phyloP scores from a whole-genome alignment of 2,888 invertebrate species.

The Eupithecia dodoneata region DNA sequence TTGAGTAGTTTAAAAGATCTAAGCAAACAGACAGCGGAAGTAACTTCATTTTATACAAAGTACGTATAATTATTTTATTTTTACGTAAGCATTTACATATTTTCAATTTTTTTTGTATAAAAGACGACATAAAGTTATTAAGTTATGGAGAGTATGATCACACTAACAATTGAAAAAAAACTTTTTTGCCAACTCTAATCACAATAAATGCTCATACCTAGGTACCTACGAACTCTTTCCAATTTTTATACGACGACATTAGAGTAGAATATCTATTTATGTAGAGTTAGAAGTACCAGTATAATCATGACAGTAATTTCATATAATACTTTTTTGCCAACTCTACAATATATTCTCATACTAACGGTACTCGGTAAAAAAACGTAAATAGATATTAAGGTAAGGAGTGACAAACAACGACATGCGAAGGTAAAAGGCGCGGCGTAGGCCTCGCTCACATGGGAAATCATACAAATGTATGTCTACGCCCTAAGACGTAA shows the following conservation, averaged over 20 bases:
- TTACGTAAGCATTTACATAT: neutral
- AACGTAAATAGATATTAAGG: slow-evolving; percentile 38
- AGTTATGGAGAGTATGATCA: neutral
- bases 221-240: neutral
- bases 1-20: no score
- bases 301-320: neutral
- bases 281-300: neutral
- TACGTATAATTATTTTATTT: neutral
- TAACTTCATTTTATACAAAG: no score
- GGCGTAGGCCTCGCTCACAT: slow-evolving; percentile 68
- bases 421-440: slow-evolving; percentile 65
- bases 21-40: no score
- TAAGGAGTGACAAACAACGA: slow-evolving; percentile 58
- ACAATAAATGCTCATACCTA: neutral
- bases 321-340: neutral
- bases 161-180: neutral
- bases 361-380: slow-evolving; percentile 5
- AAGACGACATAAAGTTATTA: neutral
- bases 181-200: neutral
- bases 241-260: neutral
- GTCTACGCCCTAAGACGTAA: slow-evolving; percentile 77
- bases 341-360: neutral
- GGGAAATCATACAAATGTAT: slow-evolving; percentile 78
- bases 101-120: neutral
- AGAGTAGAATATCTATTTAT: neutral